Evolutionary conservation across 1,140 invertebrate species (phyloP).

Genomic region (Papilio machaon): DNA sequence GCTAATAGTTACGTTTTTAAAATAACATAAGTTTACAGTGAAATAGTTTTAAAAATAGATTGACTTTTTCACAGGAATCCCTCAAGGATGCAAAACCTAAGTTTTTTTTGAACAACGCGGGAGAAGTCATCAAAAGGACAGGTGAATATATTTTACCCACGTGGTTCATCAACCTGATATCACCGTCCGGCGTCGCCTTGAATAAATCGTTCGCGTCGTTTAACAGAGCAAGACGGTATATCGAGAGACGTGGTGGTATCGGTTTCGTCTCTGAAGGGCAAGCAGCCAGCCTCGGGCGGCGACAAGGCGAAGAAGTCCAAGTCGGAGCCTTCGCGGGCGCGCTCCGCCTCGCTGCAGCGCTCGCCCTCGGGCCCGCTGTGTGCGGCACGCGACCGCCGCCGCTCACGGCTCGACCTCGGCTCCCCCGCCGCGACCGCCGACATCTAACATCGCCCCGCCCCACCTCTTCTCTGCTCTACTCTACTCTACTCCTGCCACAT

Average conservation of each 20-base stretch:
- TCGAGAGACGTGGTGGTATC: constrained; percentile 73
- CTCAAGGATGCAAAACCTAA: constrained; percentile 73
- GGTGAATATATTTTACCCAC: constrained; percentile 53
- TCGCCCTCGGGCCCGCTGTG: constrained; percentile 75
- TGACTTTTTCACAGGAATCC: constrained; percentile 66
- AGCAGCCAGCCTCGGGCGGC: constrained; percentile 76
- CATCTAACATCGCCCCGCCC: constrained; percentile 52
- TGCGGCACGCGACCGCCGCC: constrained; percentile 60
- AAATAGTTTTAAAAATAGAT: constrained; percentile 2
- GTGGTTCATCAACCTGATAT: neutral
- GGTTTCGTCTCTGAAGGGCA: constrained; percentile 76
- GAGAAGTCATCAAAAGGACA: constrained; percentile 75
- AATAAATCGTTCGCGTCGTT: neutral
- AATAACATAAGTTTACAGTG: neutral
- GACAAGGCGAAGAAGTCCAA: constrained; percentile 80
- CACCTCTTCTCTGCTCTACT: neutral
- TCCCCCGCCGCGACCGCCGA: constrained; percentile 72
- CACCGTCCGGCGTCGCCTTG: neutral
- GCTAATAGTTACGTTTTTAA: neutral
- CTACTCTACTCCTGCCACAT: neutral
- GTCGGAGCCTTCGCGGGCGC: constrained; percentile 69
- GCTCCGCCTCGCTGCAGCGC: constrained; percentile 71
- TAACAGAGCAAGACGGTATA: constrained; percentile 68
- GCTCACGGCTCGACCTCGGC: constrained; percentile 67
- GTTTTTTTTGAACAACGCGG: constrained; percentile 77